These are phyloP conservation scores for Strix uralensis DNA, from an alignment of 2,113 vertebrate species.

Conservation along the genomic window DNA sequence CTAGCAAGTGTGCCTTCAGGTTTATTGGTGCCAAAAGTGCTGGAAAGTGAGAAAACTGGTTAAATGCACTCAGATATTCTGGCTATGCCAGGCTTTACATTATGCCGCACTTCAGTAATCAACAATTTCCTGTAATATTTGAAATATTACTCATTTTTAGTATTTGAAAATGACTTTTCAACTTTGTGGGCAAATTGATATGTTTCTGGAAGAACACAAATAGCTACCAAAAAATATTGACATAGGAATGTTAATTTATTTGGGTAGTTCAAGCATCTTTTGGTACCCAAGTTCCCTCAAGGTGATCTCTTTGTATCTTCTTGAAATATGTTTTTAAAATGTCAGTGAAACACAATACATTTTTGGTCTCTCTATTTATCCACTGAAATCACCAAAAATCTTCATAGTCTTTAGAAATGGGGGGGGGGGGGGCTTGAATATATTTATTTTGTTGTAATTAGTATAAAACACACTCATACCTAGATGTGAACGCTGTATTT, in stretches of 20 bases:
- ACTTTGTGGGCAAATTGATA: not conserved
- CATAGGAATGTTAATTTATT: not conserved
- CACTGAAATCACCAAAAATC: not conserved
- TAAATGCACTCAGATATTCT: not conserved
- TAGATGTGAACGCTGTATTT: not conserved
- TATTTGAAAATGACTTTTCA: not conserved
- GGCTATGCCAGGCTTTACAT: not conserved
- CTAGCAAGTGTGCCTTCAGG: conserved; percentile 18
- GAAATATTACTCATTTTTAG: not conserved
- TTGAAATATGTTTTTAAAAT: not conserved
- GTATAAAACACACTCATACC: not conserved
- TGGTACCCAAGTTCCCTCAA: not conserved
- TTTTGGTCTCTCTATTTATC: not conserved
- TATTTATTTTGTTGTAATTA: not conserved
- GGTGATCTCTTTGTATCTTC: not conserved
- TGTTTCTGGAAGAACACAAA: not conserved
- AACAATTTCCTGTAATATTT: not conserved
- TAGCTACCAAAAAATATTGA: not conserved
- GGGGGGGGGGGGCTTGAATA: not conserved
- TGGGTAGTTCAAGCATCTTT: not conserved
- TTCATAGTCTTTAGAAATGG: not conserved
- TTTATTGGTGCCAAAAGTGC: conserved; percentile 40
- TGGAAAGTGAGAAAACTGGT: conserved; percentile 19
- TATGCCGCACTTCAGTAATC: not conserved
- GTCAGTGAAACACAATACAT: not conserved